A percentile compares a stretch with the other conserved stretches of the same genome.
Conservation (phyloP, 2,797 vertebrate species). For the Microhierax caerulescens region DNA sequence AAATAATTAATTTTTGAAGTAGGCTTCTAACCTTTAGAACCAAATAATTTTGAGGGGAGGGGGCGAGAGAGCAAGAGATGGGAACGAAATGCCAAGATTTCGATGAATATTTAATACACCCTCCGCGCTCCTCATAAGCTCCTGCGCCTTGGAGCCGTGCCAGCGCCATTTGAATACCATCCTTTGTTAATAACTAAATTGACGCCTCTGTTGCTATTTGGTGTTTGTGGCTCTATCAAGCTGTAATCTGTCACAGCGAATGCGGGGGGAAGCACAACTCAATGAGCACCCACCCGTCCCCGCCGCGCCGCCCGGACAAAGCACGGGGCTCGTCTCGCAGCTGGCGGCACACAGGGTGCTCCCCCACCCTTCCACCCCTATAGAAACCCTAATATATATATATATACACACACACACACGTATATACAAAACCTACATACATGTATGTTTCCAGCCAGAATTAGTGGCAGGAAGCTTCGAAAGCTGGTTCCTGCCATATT, state of each 20-base stretch:
- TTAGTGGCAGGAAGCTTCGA: background rate
- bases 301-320: accelerated
- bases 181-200: constrained; percentile 74
- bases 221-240: background rate
- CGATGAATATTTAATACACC: constrained; percentile 71
- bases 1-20: background rate
- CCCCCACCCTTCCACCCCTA: background rate
- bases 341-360: accelerated
- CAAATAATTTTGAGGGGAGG: background rate
- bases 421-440: accelerated
- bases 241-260: constrained; percentile 5
- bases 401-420: accelerated
- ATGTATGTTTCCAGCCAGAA: background rate
- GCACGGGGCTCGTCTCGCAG: background rate
- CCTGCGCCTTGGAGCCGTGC: constrained; percentile 61
- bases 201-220: background rate
- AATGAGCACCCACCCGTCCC: background rate
- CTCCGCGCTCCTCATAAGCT: constrained; percentile 17
- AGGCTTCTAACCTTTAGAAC: background rate
- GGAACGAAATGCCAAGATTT: constrained; percentile 43
- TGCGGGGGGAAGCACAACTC: background rate
- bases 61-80: background rate
- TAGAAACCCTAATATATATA: accelerated
- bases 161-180: constrained; percentile 66
- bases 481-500: accelerated